A percentile compares a stretch with the other conserved stretches of the same genome.
phyloP scores from a whole-genome alignment of 1,140 invertebrate species.

The Leptinotarsa undecemlineata region DNA sequence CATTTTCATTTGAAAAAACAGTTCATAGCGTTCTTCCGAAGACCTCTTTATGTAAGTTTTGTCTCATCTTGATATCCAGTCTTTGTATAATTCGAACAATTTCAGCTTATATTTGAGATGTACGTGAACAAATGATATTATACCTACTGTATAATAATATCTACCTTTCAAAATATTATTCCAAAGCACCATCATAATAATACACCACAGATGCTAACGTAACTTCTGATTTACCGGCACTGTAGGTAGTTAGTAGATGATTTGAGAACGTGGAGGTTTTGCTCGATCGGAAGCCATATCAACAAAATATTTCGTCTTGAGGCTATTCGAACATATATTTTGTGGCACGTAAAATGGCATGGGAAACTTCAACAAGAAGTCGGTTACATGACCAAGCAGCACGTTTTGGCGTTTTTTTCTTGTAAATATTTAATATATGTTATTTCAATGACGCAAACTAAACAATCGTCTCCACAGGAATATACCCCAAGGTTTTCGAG shows the following conservation, averaged over 20 bases:
- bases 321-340: not conserved
- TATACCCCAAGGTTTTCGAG: too few species aligned
- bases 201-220: not conserved
- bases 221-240: not conserved
- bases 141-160: too few species aligned
- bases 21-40: too few species aligned
- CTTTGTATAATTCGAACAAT: too few species aligned
- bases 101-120: too few species aligned
- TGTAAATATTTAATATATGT: not conserved
- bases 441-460: not conserved
- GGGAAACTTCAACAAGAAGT: conserved; percentile 5
- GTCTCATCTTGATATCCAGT: too few species aligned
- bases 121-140: too few species aligned
- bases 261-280: not conserved
- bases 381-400: not conserved
- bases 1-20: too few species aligned
- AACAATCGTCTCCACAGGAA: too few species aligned
- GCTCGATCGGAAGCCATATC: not conserved
- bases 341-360: not conserved
- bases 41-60: too few species aligned
- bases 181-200: too few species aligned
- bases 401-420: not conserved
- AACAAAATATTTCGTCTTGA: not conserved
- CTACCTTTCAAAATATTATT: too few species aligned
- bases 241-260: not conserved